Evolutionary conservation across 1,140 invertebrate genomes (phyloP).

Genomic region (Drosophila gunungcola): DNA sequence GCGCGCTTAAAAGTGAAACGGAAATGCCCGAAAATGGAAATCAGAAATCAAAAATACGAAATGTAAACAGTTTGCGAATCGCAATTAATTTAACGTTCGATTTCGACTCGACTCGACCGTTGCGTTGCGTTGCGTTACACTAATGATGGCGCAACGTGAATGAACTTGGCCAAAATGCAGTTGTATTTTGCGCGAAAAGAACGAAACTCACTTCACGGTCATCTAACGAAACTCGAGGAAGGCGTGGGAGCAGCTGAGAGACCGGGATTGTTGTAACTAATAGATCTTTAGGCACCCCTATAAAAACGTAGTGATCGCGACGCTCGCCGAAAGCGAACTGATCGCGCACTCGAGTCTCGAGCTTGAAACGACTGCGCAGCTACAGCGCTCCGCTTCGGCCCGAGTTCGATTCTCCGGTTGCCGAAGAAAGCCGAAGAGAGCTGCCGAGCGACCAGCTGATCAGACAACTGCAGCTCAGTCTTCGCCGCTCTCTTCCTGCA

Average conservation of each 20-base stretch:
- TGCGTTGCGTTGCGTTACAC: constrained; percentile 56
- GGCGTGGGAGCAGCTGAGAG: constrained; percentile 20
- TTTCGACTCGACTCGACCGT: constrained; percentile 61
- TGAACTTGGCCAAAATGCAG: constrained; percentile 64
- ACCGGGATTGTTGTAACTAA: constrained; percentile 50
- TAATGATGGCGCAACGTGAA: constrained; percentile 74
- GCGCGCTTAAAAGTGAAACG: constrained; percentile 63
- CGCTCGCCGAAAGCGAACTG: constrained; percentile 62
- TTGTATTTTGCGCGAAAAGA: constrained; percentile 43
- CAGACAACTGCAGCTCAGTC: constrained; percentile 17
- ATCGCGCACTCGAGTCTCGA: constrained; percentile 43
- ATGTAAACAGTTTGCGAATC: constrained; percentile 62
- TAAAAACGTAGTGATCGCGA: constrained; percentile 59
- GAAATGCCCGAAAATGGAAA: constrained; percentile 64
- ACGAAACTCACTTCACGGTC: constrained; percentile 63
- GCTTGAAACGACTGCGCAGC: constrained; percentile 49
- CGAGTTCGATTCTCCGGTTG: not conserved
- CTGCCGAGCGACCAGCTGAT: constrained; percentile 34
- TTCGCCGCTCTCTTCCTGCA: constrained; percentile 41
- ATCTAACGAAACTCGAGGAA: constrained; percentile 34
- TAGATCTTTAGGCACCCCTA: constrained; percentile 8
- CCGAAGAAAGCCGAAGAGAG: constrained; percentile 46
- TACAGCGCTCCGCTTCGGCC: not conserved
- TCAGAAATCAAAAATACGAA: constrained; percentile 38
- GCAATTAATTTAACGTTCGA: constrained; percentile 70